A percentile compares a stretch with the other conserved stretches of the same genome.
These are phyloP conservation scores for Monopterus albus DNA, from an alignment of 2,113 vertebrate genomes.

Conservation along the genomic window DNA sequence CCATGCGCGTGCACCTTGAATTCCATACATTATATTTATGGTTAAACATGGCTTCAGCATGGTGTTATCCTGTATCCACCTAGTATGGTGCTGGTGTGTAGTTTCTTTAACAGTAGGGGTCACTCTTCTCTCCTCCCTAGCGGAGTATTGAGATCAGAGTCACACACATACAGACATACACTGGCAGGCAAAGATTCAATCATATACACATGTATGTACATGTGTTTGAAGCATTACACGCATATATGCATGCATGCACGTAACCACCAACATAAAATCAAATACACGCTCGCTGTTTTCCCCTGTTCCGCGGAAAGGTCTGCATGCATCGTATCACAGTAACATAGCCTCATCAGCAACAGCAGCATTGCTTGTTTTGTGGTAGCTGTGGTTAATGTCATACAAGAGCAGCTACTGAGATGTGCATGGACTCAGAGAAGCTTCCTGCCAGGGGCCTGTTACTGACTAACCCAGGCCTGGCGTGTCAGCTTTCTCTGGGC, in stretches of 20 bases:
- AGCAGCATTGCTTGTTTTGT: constrained; percentile 62
- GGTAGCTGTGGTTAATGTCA: constrained; percentile 76
- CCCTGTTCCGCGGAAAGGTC: constrained; percentile 31
- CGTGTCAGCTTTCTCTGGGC: constrained; percentile 70
- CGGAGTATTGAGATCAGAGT: constrained; percentile 28
- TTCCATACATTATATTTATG: constrained; percentile 7
- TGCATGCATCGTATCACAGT: constrained; percentile 49
- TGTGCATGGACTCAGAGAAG: constrained; percentile 52
- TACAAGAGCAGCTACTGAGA: constrained; percentile 70
- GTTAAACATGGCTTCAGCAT: not conserved
- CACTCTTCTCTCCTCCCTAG: constrained; percentile 78
- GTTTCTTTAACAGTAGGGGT: constrained; percentile 80
- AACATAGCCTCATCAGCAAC: constrained; percentile 54
- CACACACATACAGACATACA: constrained; percentile 24
- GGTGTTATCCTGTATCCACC: not conserved
- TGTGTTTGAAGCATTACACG: not conserved
- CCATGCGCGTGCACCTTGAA: not conserved
- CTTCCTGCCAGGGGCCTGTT: constrained; percentile 65
- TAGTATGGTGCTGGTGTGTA: constrained; percentile 28
- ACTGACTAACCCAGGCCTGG: constrained; percentile 56
- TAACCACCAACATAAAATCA: constrained; percentile 11
- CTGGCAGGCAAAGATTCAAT: not conserved
- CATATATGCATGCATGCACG: not conserved
- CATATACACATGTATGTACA: not conserved
- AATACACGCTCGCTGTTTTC: constrained; percentile 12